Conservation (phyloP, 2,113 vertebrate genomes). For the Scopus umbretta region DNA sequence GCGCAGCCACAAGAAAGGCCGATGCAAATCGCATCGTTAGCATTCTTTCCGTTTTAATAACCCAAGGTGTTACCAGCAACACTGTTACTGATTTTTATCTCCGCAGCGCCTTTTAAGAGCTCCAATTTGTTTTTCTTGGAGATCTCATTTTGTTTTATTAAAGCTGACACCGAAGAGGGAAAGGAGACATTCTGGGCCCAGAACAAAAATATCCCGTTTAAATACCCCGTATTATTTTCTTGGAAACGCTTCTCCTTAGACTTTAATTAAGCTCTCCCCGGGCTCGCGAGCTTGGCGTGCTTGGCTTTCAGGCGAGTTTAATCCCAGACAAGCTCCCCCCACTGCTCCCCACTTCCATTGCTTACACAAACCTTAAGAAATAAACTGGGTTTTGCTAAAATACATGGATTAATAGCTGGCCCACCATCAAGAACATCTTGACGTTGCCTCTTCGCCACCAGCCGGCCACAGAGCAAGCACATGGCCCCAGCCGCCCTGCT, state of each 20-base stretch:
- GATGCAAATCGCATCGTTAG: conserved; percentile 42
- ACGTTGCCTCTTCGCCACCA: not conserved
- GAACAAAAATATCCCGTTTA: not conserved
- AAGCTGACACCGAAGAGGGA: conserved; percentile 16
- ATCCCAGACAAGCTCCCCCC: conserved; percentile 11
- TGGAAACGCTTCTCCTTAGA: conserved; percentile 6
- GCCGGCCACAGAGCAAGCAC: not conserved
- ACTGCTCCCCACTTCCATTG: not conserved
- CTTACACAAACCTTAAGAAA: conserved; percentile 49
- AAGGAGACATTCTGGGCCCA: conserved; percentile 11
- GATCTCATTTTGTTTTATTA: conserved; percentile 36
- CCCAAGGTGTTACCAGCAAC: conserved; percentile 65
- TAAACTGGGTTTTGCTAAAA: conserved; percentile 37
- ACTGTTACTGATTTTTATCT: conserved; percentile 59
- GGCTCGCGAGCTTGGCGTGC: not conserved
- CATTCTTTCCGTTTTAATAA: conserved; percentile 61
- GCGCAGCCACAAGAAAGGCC: conserved; percentile 42
- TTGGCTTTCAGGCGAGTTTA: conserved; percentile 4
- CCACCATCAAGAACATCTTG: conserved; percentile 18
- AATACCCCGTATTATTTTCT: conserved; percentile 35
- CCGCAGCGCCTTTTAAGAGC: not conserved
- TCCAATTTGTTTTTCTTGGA: conserved; percentile 62
- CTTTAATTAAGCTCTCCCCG: conserved; percentile 44
- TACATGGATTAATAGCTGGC: conserved; percentile 17
- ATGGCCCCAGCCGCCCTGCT: accelerated